Evolutionary conservation across 2,888 invertebrate genomes (phyloP), one percentile per base, ranked within the genome.

Genomic region (Teleogryllus oceanicus): DNA sequence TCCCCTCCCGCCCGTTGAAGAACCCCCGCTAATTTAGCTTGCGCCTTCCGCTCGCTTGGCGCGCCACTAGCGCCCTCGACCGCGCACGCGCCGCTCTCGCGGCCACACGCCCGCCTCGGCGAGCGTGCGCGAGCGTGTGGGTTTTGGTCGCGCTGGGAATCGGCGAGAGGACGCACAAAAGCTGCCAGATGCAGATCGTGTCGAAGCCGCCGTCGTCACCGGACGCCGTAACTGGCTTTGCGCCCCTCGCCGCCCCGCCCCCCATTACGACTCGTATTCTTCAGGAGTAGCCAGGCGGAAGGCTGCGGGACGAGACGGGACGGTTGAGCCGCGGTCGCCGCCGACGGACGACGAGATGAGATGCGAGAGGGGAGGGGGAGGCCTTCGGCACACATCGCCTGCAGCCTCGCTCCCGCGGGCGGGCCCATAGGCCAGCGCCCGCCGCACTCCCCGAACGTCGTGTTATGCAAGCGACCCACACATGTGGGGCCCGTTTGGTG

Each of bases 221-320:
- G 78, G 78, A 77, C 81, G 80, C 75, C 82, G 81, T 83, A 81
- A 83, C 84, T 84, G 75, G 81, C 85, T 86, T 85, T 85, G 83
- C 87, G 86, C 85, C 86, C 84, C 86, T 85, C 86, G 84, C 86
- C 86, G 13, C 62, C 62, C 13, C 62, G 62, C 62, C 62, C 86
- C 83, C 84, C 85, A 85, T 86, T 86, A 87, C 87, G 87, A 87
- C 84, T 76, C 84, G 82, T 86, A 88, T 88, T 88, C 87, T 88
- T 87, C 84, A 84, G 84, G 85, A 82, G 84, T 85, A 87, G 86
- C 87, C 87, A 86, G 86, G 85, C 85, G 88, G 86, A 87, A 87
- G 87, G 85, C 85, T 85, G 16, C 13, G 62, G 62, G 62, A n/a
- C 12, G 62, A 10, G n/a, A 75, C 76, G 24, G 76, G 24, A 37